Base-by-base conservation (phyloP, 2,797 vertebrate genomes). In the Cyclopterus lumpus region DNA sequence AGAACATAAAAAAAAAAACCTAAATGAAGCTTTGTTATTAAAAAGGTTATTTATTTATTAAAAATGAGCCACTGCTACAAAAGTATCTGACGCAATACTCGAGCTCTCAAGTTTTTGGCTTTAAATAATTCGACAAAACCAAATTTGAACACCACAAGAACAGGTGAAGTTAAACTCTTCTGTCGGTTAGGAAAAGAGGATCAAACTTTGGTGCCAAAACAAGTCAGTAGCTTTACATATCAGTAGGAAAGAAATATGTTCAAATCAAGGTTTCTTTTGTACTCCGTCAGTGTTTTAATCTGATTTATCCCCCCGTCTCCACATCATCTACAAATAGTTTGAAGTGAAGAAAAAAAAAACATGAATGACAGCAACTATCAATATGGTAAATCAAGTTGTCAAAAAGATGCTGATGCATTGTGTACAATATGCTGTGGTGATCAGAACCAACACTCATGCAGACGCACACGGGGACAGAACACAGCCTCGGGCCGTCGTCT, bases 401-500 rank as follows among this genome's bases (percentile, higher is more conserved):
- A 69, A 88, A n/a, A 87, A 86, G 77, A 86, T 88, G 81, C 78
- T 79, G 80, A 83, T 88, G 87, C 82, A 86, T 79, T 86, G 84
- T 86, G 79, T 90, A 83, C 76, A 85, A 80, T 82, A 83, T 81
- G 74, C 74, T 78, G 82, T 79, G 84, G 84, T 83, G 91, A 92
- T 89, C 58, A 86, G 85, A 88, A 63, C 70, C 44, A 9, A 73
- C 80, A 64, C 81, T 80, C 79, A 83, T 36, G 90, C 85, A 89
- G 59, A 89, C 75, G 84, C 68, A 73, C 14, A 49, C 70, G 28
- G 60, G 73, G 77, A 71, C 71, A 78, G 65, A 75, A 53, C 46
- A 66, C 84, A 73, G 59, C 73, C 49, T 61, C 30, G 6, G n/a
- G n/a, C n/a, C n/a, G n/a, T n/a, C n/a, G n/a, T n/a, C n/a, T n/a